Base-by-base conservation (phyloP, 2,888 invertebrate species). In the Leuctra nigra region DNA sequence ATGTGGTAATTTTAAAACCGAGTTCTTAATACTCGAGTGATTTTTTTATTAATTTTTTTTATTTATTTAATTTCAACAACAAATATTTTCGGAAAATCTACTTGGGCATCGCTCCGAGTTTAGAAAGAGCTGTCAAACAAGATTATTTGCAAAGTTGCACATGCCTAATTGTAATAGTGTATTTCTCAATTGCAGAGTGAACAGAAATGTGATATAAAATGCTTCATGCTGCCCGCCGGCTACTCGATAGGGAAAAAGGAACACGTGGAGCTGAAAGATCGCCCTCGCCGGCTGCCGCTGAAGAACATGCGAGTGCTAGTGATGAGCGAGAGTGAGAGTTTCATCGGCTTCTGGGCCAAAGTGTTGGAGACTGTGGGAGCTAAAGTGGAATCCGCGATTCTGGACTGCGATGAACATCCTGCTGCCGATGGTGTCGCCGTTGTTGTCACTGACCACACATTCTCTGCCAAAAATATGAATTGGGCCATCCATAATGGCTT, bases 361-460 rank as follows among this genome's bases (percentile, higher is more conserved):
- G 35, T 35, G 3, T 22, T 50, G 2, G 50, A 50, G 22, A 18
- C 33, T 6, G 11, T 35, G 20, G 50, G 50, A 2, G 50, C 50
- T 3, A 1, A 18, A 16, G 50, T 50, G 7, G 35, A 20, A 11
- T 33, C 50, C 13, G 16, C 35, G 33, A 1, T 20, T 1, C 22
- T 22, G 13, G 33, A 50, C 11, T 22, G 18, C 3, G 50, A 50
- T 20, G 33, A 50, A 33, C 13, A 18, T 20, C 33, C 50, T 3
- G 16, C 18, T 11, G 35, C 16, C 9, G 33, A 33, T 7, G 50
- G 67, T 13, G 63, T 67, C 2, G 65, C 69, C 1, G 77, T 77
- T 1, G 71, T 85, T 9, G 75, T 86, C n/a, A 78, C 83, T 0
- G 84, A 85, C 60, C 73, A 70, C 64, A 78, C 78, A 53, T 84